These are phyloP conservation scores for Aphelinus atriplicis DNA, from an alignment of 1,140 invertebrate species.

Conservation along the genomic window DNA sequence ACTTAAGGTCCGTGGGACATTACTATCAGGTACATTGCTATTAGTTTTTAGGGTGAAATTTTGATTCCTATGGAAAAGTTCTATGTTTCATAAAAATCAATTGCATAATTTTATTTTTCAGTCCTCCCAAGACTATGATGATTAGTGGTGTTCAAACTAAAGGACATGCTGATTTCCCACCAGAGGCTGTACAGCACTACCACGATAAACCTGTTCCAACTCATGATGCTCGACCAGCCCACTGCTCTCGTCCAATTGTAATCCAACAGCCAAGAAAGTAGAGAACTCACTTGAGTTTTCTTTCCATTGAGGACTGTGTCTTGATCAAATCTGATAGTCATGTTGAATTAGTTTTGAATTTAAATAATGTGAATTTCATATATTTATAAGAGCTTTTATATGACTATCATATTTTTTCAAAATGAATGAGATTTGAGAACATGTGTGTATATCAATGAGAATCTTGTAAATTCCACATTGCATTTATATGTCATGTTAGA, in stretches of 20 bases:
- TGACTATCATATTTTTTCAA: slow-evolving; percentile 12
- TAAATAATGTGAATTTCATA: slow-evolving; percentile 19
- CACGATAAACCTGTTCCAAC: slow-evolving; percentile 79
- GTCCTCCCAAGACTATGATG: slow-evolving; percentile 79
- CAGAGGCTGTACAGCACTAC: slow-evolving; percentile 83
- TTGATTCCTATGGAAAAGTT: no score
- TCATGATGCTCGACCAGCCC: slow-evolving; percentile 69
- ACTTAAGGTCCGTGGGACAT: no score
- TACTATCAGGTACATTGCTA: no score
- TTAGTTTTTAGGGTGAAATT: no score
- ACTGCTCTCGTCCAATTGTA: slow-evolving; percentile 70
- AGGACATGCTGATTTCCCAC: slow-evolving; percentile 88
- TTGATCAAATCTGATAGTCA: background rate
- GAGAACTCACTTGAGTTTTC: background rate
- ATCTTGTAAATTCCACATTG: background rate
- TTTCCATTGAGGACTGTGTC: no score
- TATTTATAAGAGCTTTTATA: background rate
- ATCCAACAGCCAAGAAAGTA: slow-evolving; percentile 84
- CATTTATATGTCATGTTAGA: background rate
- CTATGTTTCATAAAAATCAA: no score
- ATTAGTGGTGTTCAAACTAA: slow-evolving; percentile 82
- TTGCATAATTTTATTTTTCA: slow-evolving; percentile 50
- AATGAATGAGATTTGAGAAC: background rate
- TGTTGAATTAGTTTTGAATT: background rate
- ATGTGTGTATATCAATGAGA: background rate